Evolutionary conservation across 2,888 invertebrate genomes (phyloP).

Genomic region (Sinhomidia bicolor): DNA sequence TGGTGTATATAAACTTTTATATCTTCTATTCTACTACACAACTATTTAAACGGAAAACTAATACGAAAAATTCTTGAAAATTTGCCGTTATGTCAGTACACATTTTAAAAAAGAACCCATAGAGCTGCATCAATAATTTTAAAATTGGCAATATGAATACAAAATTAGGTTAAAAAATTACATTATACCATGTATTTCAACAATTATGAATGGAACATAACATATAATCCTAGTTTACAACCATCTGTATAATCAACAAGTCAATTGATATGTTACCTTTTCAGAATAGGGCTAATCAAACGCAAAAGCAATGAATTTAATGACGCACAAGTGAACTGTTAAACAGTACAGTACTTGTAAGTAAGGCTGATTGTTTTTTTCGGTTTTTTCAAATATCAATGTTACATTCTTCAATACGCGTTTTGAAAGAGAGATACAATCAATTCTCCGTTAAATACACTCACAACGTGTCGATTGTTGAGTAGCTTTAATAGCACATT

Average conservation of each 20-base stretch:
- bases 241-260: too few relatives aligned
- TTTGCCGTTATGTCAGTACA: too few relatives aligned
- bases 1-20: too few relatives aligned
- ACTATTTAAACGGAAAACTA: too few relatives aligned
- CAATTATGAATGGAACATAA: neutral
- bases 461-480: too few relatives aligned
- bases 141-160: neutral
- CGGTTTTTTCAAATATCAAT: neutral
- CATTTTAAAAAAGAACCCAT: neutral
- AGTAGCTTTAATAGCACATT: too few relatives aligned
- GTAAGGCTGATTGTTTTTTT: neutral
- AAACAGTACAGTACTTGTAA: too few relatives aligned
- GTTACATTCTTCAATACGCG: neutral
- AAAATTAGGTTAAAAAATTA: neutral
- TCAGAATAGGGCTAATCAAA: neutral
- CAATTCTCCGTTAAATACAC: too few relatives aligned
- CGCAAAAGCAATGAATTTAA: neutral
- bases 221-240: neutral
- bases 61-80: too few relatives aligned
- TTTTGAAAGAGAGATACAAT: neutral
- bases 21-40: too few relatives aligned
- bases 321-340: neutral
- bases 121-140: neutral
- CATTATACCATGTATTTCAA: neutral
- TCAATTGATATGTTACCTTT: slow-evolving; percentile 10